Evolutionary conservation across 1,140 invertebrate species (phyloP).

Genomic region (Aphelenchoides fujianensis): DNA sequence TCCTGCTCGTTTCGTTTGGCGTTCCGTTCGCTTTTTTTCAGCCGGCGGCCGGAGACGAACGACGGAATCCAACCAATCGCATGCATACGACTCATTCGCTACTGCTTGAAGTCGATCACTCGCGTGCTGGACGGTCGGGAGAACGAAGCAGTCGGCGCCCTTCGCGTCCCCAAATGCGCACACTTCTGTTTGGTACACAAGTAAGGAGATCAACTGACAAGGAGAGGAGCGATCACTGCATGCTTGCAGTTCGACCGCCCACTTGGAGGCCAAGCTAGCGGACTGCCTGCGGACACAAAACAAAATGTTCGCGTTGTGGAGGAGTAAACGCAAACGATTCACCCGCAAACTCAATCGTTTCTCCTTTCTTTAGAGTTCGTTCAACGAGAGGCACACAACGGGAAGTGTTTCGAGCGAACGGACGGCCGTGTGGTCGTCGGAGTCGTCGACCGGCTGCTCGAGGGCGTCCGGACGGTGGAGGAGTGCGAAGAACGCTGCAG

Average conservation of each 20-base stretch:
- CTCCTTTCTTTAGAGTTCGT: not conserved
- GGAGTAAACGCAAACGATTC: not conserved
- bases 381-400: not conserved
- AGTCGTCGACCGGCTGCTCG: not conserved
- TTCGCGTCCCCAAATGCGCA: not conserved
- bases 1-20: no score
- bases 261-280: not conserved
- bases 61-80: no score
- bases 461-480: not conserved
- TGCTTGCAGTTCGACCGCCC: not conserved
- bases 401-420: not conserved
- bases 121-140: no score
- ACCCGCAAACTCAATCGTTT: no score
- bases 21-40: no score
- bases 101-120: no score
- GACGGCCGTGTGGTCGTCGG: not conserved
- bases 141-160: not conserved
- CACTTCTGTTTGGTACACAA: not conserved
- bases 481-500: not conserved
- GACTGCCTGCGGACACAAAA: not conserved
- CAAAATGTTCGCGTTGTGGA: not conserved
- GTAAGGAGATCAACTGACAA: not conserved
- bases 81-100: no score
- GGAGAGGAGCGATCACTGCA: no score
- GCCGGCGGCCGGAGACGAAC: no score